phyloP scores from a whole-genome alignment of 2,797 vertebrate genomes.

The Naso thynnoides region DNA sequence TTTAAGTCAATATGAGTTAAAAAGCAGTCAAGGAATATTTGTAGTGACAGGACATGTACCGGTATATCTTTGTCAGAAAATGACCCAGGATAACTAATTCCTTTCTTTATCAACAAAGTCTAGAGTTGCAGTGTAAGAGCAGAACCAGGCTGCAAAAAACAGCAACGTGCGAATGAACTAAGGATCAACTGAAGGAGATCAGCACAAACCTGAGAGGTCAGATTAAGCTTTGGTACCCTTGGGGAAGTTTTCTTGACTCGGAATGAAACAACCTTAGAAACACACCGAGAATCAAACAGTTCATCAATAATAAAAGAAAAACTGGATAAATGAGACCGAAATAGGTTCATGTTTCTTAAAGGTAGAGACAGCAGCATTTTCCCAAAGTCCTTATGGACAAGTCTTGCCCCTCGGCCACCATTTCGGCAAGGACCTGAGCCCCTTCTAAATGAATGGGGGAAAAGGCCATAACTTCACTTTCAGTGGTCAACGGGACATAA shows the following conservation, averaged over 20 bases:
- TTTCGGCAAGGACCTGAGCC: too few relatives aligned
- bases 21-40: neutral
- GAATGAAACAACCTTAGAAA: constrained; percentile 78
- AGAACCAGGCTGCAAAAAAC: neutral
- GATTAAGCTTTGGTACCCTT: constrained; percentile 33
- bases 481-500: too few relatives aligned
- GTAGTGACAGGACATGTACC: neutral
- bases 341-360: too few relatives aligned
- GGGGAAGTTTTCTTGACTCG: constrained; percentile 77
- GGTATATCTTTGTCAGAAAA: neutral
- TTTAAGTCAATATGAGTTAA: neutral
- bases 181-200: neutral
- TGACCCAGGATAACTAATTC: too few relatives aligned
- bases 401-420: too few relatives aligned
- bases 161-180: neutral
- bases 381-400: too few relatives aligned
- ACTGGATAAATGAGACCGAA: too few relatives aligned
- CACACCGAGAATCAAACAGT: neutral
- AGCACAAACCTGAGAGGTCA: constrained; percentile 56
- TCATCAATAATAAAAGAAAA: neutral
- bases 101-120: too few relatives aligned
- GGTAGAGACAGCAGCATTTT: too few relatives aligned
- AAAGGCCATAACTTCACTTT: too few relatives aligned
- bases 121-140: neutral
- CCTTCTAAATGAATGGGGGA: too few relatives aligned